Evolutionary conservation across 2,888 invertebrate species (phyloP), one percentile per base, ranked within the genome.

Genomic region (Coenonympha arcania): DNA sequence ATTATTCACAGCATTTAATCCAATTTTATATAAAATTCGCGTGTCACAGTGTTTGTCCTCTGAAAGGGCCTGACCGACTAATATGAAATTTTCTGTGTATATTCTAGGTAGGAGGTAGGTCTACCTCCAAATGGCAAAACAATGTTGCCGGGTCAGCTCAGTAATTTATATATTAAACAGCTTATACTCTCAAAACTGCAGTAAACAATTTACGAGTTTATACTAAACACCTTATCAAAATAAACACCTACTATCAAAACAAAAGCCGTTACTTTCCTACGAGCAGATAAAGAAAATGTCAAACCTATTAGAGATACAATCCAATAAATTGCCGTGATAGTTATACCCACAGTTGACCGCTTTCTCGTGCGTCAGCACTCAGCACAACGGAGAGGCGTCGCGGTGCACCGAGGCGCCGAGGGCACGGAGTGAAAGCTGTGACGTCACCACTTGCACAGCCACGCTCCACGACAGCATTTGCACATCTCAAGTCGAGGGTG

Each of bases 341-440:
- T n/a, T 52, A 55, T 44, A 37, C 36, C 59, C 68, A 57, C 8
- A 59, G 39, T 59, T 62, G 61, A 58, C 62, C 67, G 71, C 83
- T 82, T 83, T 83, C 83, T 68, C 77, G 68, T 63, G 66, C 55
- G 44, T 64, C 69, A n/a, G 76, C 76, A 71, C 66, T 62, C 68
- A 64, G n/a, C n/a, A n/a, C n/a, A n/a, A n/a, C 64, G 64, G 60
- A 53, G 56, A 59, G 57, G 56, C 50, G 44, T 40, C 36, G 43
- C 37, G n/a, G n/a, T 19, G 49, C 52, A 47, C 22, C 15, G 44
- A 43, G n/a, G n/a, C n/a, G n/a, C n/a, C 50, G 40, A 45, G 55
- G 52, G 54, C 56, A 59, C 49, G 55, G 58, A 76, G 82, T 74
- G 83, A 82, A 83, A 83, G 82, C 76, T 50, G 59, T 77, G 76